phyloP scores from a whole-genome alignment of 2,888 invertebrate genomes.

The Heliconius erato region DNA sequence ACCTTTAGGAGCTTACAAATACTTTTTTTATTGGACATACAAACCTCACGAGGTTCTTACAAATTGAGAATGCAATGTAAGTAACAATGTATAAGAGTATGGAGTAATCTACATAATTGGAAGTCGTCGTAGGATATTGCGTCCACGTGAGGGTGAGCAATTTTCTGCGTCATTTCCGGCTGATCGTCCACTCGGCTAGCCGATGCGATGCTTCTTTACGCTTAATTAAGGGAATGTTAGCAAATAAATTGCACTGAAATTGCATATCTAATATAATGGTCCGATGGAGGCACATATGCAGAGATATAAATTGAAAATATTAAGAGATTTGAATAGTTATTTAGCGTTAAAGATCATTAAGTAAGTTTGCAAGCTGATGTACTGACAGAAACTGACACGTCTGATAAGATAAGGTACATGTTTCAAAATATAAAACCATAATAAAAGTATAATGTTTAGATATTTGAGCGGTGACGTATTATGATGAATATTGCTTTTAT shows the following conservation, averaged over 20 bases:
- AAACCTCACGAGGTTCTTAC: conserved; percentile 20
- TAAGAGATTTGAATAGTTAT: not conserved
- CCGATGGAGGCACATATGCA: not conserved
- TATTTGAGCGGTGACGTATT: not conserved
- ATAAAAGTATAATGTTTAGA: not conserved
- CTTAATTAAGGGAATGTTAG: conserved; percentile 69
- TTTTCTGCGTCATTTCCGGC: conserved; percentile 85
- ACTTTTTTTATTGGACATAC: not conserved
- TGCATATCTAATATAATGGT: conserved; percentile 41
- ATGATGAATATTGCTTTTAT: not conserved
- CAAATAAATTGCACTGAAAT: conserved; percentile 54
- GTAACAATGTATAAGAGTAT: conserved; percentile 73
- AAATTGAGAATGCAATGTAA: conserved; percentile 52
- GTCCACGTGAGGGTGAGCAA: conserved; percentile 82
- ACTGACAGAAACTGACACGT: no score
- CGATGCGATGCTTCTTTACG: conserved; percentile 68
- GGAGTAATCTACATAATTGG: conserved; percentile 84
- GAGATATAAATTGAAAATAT: conserved; percentile 17
- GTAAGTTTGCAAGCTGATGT: not conserved
- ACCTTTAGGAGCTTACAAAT: not conserved
- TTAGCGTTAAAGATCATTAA: not conserved
- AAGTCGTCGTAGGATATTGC: conserved; percentile 83
- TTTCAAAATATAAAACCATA: not conserved
- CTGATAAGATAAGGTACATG: not conserved
- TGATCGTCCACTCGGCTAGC: conserved; percentile 74